Conservation (phyloP, 2,888 invertebrate species). For the Urechis unicinctus region DNA sequence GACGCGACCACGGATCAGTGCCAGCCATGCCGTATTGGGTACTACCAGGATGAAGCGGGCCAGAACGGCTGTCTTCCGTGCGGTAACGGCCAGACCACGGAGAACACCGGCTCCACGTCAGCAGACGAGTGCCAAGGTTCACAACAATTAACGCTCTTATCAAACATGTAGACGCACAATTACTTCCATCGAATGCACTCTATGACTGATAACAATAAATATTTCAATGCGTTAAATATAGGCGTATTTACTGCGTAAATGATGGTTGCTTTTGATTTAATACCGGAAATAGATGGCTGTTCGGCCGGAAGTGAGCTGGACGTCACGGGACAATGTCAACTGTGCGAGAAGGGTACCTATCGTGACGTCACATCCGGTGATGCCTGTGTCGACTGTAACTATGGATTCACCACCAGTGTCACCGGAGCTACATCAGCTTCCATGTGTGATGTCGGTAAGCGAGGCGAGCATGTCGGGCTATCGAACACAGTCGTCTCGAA, state of each 20-base stretch:
- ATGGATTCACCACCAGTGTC: conserved; percentile 82
- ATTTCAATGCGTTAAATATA: too few species aligned
- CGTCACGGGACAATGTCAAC: conserved; percentile 63
- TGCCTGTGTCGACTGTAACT: conserved; percentile 81
- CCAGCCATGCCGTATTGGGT: conserved; percentile 25
- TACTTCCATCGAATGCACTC: too few species aligned
- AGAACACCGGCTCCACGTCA: conserved; percentile 13
- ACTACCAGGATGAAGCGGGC: conserved; percentile 26
- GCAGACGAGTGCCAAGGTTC: conserved; percentile 13
- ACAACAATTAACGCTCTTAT: too few species aligned
- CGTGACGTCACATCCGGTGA: conserved; percentile 91
- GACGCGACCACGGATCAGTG: conserved; percentile 14
- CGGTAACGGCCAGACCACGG: conserved; percentile 25
- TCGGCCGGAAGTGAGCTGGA: conserved; percentile 27
- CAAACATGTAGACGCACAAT: too few species aligned
- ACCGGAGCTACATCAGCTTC: conserved; percentile 65
- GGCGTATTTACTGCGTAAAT: too few species aligned
- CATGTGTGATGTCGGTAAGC: conserved; percentile 28
- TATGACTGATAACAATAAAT: too few species aligned
- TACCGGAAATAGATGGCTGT: conserved; percentile 26
- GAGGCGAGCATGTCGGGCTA: too few species aligned
- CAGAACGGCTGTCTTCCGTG: conserved; percentile 25
- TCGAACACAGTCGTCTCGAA: too few species aligned
- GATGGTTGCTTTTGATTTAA: not conserved
- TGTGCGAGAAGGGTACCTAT: conserved; percentile 86